phyloP scores from a whole-genome alignment of 2,888 invertebrate genomes.

The Agrenia bidenticulata region DNA sequence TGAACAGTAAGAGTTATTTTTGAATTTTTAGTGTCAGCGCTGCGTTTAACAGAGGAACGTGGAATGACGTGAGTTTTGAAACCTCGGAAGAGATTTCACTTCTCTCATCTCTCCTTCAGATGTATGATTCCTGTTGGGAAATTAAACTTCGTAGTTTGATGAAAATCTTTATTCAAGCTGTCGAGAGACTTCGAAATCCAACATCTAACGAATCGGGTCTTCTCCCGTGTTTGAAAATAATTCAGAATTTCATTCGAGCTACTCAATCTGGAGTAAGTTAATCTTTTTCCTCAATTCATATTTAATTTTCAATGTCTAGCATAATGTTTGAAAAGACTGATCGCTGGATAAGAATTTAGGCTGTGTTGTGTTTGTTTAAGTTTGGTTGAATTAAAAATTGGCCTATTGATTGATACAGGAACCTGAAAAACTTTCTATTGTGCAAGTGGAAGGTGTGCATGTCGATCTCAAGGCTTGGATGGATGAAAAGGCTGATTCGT shows the following conservation, averaged over 20 bases:
- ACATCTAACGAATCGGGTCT: slow-evolving; percentile 88
- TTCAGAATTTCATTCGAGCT: slow-evolving; percentile 71
- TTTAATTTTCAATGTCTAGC: neutral
- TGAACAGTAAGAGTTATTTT: too few species aligned
- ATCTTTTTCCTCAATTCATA: neutral
- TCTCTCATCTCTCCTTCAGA: slow-evolving; percentile 81
- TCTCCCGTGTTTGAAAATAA: slow-evolving; percentile 87
- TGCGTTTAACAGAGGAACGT: slow-evolving; percentile 50
- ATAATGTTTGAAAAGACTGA: neutral
- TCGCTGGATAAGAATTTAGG: neutral
- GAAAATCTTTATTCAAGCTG: slow-evolving; percentile 78
- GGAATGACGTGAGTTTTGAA: slow-evolving; percentile 61
- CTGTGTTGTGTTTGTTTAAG: too few species aligned
- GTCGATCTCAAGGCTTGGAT: slow-evolving; percentile 75
- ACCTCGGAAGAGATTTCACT: slow-evolving; percentile 77
- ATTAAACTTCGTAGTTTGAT: slow-evolving; percentile 81
- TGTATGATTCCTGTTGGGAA: slow-evolving; percentile 95
- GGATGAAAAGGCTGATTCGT: slow-evolving; percentile 67
- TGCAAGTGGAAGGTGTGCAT: slow-evolving; percentile 65
- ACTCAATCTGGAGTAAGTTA: slow-evolving; percentile 52
- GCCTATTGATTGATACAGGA: slow-evolving; percentile 21
- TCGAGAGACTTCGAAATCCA: slow-evolving; percentile 74
- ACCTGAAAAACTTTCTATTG: slow-evolving; percentile 61
- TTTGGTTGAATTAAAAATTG: neutral
- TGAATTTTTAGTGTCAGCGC: slow-evolving; percentile 40